Conservation (phyloP, 2,113 vertebrate species). For the Cheilinus undulatus region DNA sequence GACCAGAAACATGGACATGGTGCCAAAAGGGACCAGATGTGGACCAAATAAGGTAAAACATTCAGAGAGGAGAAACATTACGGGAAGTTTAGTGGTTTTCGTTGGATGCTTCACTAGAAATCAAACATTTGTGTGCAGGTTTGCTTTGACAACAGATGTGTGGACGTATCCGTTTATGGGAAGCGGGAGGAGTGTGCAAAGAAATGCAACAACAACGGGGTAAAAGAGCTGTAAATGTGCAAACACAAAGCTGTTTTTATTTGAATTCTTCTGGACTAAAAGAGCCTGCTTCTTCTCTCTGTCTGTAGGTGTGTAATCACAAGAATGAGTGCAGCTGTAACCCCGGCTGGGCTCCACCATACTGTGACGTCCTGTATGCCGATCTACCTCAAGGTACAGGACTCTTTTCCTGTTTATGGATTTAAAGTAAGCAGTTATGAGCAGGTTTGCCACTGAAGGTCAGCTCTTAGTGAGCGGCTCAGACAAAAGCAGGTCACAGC, state of each 20-base stretch:
- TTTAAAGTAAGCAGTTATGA: neutral
- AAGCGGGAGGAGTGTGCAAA: slow-evolving; percentile 83
- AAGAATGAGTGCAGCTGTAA: slow-evolving; percentile 88
- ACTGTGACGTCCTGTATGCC: slow-evolving; percentile 77
- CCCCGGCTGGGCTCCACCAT: slow-evolving; percentile 87
- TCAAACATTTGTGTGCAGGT: slow-evolving; percentile 78
- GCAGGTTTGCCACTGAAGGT: neutral
- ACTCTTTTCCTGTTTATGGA: neutral
- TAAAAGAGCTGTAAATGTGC: slow-evolving; percentile 51
- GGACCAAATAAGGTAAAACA: slow-evolving; percentile 84
- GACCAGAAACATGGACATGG: slow-evolving; percentile 75
- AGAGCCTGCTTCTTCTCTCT: neutral
- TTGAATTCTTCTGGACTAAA: neutral
- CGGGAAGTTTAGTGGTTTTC: rapidly evolving
- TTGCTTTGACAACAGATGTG: slow-evolving; percentile 86
- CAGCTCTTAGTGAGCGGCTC: neutral
- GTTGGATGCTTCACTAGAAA: neutral
- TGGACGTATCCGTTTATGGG: slow-evolving; percentile 83
- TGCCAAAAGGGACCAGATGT: slow-evolving; percentile 86
- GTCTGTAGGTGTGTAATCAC: slow-evolving; percentile 90
- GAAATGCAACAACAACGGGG: slow-evolving; percentile 88
- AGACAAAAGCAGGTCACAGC: slow-evolving; percentile 1
- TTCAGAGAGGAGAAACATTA: neutral
- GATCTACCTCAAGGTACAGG: slow-evolving; percentile 74
- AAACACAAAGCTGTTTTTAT: no score